Percentiles rank a stretch among this genome's conserved stretches.
Conservation (phyloP, 2,797 vertebrate genomes). For the Poeciliopsis infans region DNA sequence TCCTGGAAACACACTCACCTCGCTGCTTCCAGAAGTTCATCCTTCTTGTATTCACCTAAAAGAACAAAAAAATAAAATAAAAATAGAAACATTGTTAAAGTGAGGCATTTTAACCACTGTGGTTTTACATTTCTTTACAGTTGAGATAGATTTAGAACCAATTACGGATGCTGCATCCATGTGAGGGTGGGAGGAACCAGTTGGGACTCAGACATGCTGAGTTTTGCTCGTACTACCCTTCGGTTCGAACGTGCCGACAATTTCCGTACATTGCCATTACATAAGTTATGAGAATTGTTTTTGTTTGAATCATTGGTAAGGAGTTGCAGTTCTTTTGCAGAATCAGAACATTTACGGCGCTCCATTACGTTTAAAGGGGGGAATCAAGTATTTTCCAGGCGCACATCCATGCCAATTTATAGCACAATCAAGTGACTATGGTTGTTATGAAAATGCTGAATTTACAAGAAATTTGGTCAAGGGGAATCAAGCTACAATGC, state of each 20-base stretch:
- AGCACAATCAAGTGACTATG: neutral
- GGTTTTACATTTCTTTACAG: neutral
- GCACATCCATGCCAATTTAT: neutral
- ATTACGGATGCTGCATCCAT: neutral
- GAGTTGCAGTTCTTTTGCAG: neutral
- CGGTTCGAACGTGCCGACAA: neutral
- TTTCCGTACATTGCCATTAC: neutral
- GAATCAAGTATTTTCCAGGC: neutral
- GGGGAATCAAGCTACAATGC: no score
- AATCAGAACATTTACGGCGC: neutral
- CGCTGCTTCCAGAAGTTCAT: conserved; percentile 98
- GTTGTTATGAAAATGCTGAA: neutral
- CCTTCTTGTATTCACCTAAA: conserved; percentile 99
- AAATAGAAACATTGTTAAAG: conserved; percentile 76
- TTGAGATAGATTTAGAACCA: neutral
- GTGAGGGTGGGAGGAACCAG: no score
- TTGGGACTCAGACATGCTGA: no score
- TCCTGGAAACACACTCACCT: conserved; percentile 83
- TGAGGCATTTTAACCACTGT: neutral
- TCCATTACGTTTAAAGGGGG: neutral
- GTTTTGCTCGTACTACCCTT: neutral
- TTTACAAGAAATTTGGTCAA: neutral
- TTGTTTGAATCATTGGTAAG: neutral
- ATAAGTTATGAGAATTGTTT: neutral
- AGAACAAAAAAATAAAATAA: conserved; percentile 74